phyloP scores from a whole-genome alignment of 2,888 invertebrate species.

The Drosophila algonquin region DNA sequence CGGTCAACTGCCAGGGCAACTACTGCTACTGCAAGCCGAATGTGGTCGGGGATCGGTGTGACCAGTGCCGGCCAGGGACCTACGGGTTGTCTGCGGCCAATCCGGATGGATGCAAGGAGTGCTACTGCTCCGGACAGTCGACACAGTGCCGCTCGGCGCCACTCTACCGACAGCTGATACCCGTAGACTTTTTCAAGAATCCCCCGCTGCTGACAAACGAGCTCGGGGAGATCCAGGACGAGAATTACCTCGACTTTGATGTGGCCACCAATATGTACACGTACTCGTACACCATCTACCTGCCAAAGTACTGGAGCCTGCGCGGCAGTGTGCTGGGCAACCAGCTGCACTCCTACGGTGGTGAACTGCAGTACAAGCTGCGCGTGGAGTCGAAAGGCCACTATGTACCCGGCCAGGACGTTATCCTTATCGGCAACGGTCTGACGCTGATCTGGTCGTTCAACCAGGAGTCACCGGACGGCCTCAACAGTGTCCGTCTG shows the following conservation, averaged over 20 bases:
- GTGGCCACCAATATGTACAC: slow-evolving; percentile 87
- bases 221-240: slow-evolving; percentile 71
- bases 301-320: slow-evolving; percentile 90
- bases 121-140: slow-evolving; percentile 94
- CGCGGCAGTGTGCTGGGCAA: slow-evolving; percentile 89
- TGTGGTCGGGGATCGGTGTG: slow-evolving; percentile 91
- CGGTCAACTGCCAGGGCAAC: slow-evolving; percentile 82
- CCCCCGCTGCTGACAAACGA: slow-evolving; percentile 87
- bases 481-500: slow-evolving; percentile 86
- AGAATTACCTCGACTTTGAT: slow-evolving; percentile 84
- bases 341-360: slow-evolving; percentile 94
- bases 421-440: slow-evolving; percentile 92
- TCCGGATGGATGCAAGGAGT: slow-evolving; percentile 91
- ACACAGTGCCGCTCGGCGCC: slow-evolving; percentile 86
- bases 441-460: slow-evolving; percentile 89
- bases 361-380: slow-evolving; percentile 90
- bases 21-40: slow-evolving; percentile 88
- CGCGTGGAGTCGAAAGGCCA: slow-evolving; percentile 87
- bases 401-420: slow-evolving; percentile 89
- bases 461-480: slow-evolving; percentile 52
- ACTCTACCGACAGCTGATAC: slow-evolving; percentile 87
- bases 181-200: slow-evolving; percentile 86
- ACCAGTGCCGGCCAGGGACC: slow-evolving; percentile 90
- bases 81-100: slow-evolving; percentile 90
- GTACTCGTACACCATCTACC: slow-evolving; percentile 85